Evolutionary conservation across 1,140 invertebrate species (phyloP), one percentile per base, ranked within the genome.

Genomic region (Drosophila serrata): DNA sequence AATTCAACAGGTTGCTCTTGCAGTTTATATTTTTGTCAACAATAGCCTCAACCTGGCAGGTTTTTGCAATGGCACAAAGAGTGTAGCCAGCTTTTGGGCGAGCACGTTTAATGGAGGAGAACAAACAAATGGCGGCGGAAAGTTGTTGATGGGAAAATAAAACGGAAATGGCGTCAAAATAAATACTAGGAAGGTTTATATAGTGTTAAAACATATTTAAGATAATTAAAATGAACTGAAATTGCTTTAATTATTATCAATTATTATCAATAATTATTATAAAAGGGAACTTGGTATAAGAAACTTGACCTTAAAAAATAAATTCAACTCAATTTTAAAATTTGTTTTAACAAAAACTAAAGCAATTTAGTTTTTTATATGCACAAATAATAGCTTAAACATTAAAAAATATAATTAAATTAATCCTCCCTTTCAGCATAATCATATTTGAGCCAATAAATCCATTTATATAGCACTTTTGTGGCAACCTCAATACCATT

Each of bases 401-500:
- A 22, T 13, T 12, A 17, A 13, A 5, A n/a, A 40, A 55, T 31
- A 5, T 6, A 24, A 15, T 3, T 42, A 27, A 59, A 48, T 24
- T 2, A n/a, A 8, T 7, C 12, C 27, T 19, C 0, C 12, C 3
- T 22, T 46, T 19, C 4, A 49, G 13, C 63, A 60, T 55, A 42
- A 58, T 33, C 35, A 42, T 31, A 56, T 33, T n/a, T 19, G 2
- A 40, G 39, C 15, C 22, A 9, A 40, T 1, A 17, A 22, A 35
- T 42, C 29, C n/a, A 53, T 45, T 12, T 9, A 8, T 42, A 19
- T 13, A 22, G 15, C 19, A 13, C 56, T 57, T 35, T 57, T 27
- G 27, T 22, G 53, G 45, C 75, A 86, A 82, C 80, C 84, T 73
- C 81, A 73, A 80, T 88, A 45, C 67, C 80, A 80, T 88, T 90